Evolutionary conservation across 2,113 vertebrate species (phyloP), one percentile per base, ranked within the genome.

Genomic region (Hystrix cristata): DNA sequence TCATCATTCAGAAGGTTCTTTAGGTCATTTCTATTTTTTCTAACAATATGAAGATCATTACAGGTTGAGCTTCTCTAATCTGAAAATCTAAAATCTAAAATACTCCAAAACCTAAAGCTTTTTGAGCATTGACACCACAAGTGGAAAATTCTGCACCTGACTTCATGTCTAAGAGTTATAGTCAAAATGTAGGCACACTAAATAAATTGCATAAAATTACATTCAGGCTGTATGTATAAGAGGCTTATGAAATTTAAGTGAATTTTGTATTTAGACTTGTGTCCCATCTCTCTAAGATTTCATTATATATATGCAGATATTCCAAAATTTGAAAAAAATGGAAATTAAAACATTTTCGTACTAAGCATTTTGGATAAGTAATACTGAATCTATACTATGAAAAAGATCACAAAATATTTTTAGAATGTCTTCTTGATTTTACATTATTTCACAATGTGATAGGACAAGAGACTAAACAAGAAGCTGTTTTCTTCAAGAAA

Each of bases 321-420:
- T 29, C 4, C 8, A 79, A 64, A 55, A 67, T 67, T 5, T 13
- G 5, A 13, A 51, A 55, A 82, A 25, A 53, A 46, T 7, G 31
- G 38, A 48, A 60, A 25, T 78, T 31, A 60, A 51, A 51, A n/a
- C 14, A 34, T 13, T 90, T 65, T 90, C 59, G 31, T 90, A 21
- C 13, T 65, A 79, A 79, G 59, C 19, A 64, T 79, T 90, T 60
- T 78, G 21, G 46, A 78, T 38, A 90, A 78, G 27, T 10, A 46
- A 74, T 74, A 74, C 23, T 38, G 12, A 48, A 88, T 19, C 57
- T 62, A n/a, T n/a, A 81, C 51, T 79, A 31, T 51, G 16, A 4
- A 6, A 79, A 65, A 48, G 74, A 57, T 87, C 43, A 78, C 27
- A 87, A 23, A 96, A 69, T 95, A 93, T 25, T 94, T 96, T 76